A percentile compares a stretch with the other conserved stretches of the same genome.
These are phyloP conservation scores for Tanypteryx hageni DNA, from an alignment of 2,888 invertebrate species.

Conservation along the genomic window DNA sequence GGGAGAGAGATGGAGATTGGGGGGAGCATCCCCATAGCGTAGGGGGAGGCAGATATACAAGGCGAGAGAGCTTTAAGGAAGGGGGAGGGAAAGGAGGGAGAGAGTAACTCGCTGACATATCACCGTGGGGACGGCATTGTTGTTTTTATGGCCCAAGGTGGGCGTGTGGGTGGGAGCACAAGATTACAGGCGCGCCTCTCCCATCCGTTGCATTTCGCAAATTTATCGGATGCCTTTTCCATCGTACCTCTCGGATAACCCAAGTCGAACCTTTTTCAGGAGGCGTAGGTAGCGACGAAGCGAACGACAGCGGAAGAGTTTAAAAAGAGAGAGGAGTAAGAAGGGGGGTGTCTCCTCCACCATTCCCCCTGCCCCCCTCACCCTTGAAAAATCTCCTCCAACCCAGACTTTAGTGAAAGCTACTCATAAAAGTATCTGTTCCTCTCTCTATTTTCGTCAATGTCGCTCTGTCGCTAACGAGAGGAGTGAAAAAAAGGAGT, in stretches of 20 bases:
- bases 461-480: background rate
- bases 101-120: background rate
- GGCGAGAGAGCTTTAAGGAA: background rate
- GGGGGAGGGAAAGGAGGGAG: background rate
- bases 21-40: background rate
- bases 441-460: constrained; percentile 8
- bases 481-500: background rate
- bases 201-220: constrained; percentile 32
- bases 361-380: too few relatives aligned
- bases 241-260: background rate
- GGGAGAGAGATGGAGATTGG: background rate
- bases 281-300: background rate
- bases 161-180: background rate
- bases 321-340: too few relatives aligned
- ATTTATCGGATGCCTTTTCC: background rate
- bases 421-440: constrained; percentile 19
- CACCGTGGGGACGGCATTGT: constrained; percentile 11
- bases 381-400: background rate
- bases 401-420: background rate
- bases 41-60: background rate
- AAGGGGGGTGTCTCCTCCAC: too few relatives aligned
- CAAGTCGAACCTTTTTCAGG: background rate
- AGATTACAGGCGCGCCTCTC: background rate
- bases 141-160: background rate
- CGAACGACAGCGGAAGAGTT: background rate